Base-by-base conservation (phyloP, 2,797 vertebrate species). In the Sebastes vulpes region DNA sequence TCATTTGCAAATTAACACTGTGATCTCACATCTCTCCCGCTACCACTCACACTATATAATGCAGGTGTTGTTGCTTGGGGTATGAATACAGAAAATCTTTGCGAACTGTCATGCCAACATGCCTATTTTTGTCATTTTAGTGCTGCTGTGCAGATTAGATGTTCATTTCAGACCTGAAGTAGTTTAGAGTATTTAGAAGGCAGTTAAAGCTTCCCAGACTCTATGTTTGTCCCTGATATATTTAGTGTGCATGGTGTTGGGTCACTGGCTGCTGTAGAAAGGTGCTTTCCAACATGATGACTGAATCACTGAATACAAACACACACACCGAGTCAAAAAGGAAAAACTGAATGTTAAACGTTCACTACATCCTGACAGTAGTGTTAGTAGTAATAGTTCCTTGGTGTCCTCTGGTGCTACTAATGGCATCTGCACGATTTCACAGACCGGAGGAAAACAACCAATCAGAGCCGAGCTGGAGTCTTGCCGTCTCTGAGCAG, bases 161-260 rank as follows among this genome's bases (percentile, higher is more conserved):
- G 79, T 65, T 84, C 66, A 67, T 83, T 93, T 88, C 56, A 83
- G 75, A 75, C 59, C 50, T 48, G 57, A 84, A 77, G 83, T 69
- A 72, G 64, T 79, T 91, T 90, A 82, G 63, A 79, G 83, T 80
- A 73, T 91, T 88, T 79, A 77, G 61, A 82, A 65, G 72, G 79
- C 81, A 77, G 83, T 85, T 86, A 75, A 90, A 92, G 76, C 84
- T 65, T 77, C 63, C 72, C 66, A 80, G 79, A 84, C 85, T 83
- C 88, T 91, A 90, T 84, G 92, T 94, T 92, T 93, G 84, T 92
- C 88, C 57, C 69, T 70, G 92, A 89, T 95, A 95, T 93, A 94
- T 95, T 94, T 94, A 94, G 92, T 87, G 52, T 74, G 42, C 42
- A 8, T 50, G 89, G 89, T 92, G 92, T 86, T 89, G 71, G 84